phyloP scores from a whole-genome alignment of 2,797 vertebrate species.

The Rhinoraja longicauda region DNA sequence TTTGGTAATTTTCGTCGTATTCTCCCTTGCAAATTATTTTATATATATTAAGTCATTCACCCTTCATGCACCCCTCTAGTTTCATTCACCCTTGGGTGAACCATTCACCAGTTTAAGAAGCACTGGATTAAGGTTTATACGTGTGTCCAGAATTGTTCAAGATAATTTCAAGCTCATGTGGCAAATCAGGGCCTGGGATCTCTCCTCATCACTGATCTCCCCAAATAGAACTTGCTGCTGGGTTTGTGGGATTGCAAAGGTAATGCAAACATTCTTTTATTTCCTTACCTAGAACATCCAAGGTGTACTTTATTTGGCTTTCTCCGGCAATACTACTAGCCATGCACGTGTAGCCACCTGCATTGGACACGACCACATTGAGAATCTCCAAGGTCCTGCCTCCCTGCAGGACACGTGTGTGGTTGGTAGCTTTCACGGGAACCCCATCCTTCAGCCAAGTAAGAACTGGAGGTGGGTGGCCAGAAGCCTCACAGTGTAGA shows the following conservation, averaged over 20 bases:
- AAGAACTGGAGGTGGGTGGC: constrained; percentile 80
- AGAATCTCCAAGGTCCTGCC: constrained; percentile 77
- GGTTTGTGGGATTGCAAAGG: background rate
- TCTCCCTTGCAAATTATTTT: no score
- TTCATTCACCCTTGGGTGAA: no score
- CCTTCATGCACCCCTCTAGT: no score
- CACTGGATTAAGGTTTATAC: background rate
- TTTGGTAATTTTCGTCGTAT: no score
- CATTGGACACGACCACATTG: constrained; percentile 58
- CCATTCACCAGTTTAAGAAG: no score
- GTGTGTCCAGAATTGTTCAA: no score
- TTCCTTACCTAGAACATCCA: constrained; percentile 78
- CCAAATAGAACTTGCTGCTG: background rate
- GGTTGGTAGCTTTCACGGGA: constrained; percentile 66
- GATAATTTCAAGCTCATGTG: background rate
- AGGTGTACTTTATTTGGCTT: constrained; percentile 79
- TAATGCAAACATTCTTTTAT: background rate
- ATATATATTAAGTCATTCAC: no score
- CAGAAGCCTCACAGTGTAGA: constrained; percentile 77
- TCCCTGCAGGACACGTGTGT: constrained; percentile 64
- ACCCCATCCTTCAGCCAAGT: constrained; percentile 88
- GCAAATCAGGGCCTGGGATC: background rate
- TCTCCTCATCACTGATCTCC: background rate
- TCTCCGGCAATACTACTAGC: constrained; percentile 93
- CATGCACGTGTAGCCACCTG: constrained; percentile 78